Evolutionary conservation across 2,797 vertebrate genomes (phyloP), one percentile per base, ranked within the genome.

Genomic region (Odontamblyopus lacepedii): DNA sequence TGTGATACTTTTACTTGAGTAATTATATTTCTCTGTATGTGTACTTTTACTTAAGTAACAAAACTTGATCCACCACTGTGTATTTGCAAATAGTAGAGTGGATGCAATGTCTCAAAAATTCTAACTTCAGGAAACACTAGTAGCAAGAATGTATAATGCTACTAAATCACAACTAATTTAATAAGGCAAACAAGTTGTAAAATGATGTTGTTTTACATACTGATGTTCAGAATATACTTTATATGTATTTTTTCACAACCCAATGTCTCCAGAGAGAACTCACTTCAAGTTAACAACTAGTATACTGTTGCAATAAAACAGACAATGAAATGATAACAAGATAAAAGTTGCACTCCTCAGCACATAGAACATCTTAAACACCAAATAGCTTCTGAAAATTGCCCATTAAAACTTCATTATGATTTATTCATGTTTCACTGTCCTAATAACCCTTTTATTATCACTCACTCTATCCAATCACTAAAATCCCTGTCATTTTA

Each of bases 401-500:
- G 19, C 26, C 29, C 23, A 60, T 59, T 72, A 56, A 80, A 69
- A 50, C 64, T 38, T 60, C 56, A 70, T 62, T 4, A 35, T 67
- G 29, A 53, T 66, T 19, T 7, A 69, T 63, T 74, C 7, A 55
- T 26, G 32, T 63, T 72, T 75, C 53, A 50, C 35, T 26, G 26
- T 48, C 48, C 29, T 62, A 38, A 70, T 75, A 64, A 67, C 23
- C 70, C 26, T 74, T 79, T 69, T 56, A 72, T 66, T 55, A 4
- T 19, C 13, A 68, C 53, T 71, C 27, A 18, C 32, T 23, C 6
- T 41, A 64, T 63, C 51, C 53, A 51, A 63, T 71, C 44, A 51
- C 53, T 73, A 56, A 70, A 68, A 35, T 71, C 18, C 62, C 16
- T 65, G 64, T 62, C 66, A 38, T 67, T 80, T 74, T 63, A 44